These are phyloP conservation scores for Lytechinus pictus DNA, from an alignment of 35 echinoderm and acorn worm species.

Conservation along the genomic window DNA sequence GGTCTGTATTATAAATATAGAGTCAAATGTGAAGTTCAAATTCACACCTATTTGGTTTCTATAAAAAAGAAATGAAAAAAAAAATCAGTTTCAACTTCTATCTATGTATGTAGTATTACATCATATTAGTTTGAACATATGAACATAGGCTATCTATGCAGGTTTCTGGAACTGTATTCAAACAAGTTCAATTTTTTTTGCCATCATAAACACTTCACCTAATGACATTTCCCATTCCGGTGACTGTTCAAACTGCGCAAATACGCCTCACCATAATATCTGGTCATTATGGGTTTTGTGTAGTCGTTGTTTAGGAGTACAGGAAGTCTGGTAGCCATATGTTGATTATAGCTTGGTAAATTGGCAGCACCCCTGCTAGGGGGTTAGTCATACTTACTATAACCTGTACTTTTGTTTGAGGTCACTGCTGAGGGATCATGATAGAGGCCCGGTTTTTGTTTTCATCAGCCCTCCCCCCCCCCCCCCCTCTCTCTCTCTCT, in stretches of 20 bases:
- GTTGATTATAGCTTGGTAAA: not conserved
- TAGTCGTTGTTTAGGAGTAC: not conserved
- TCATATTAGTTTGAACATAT: no score
- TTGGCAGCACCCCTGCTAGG: not conserved
- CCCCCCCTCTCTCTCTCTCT: no score
- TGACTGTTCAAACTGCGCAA: not conserved
- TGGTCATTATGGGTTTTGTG: not conserved
- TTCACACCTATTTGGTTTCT: no score
- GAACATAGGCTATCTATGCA: no score
- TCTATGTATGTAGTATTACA: no score
- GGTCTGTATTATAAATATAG: no score
- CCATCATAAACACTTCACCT: not conserved
- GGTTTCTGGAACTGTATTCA: no score
- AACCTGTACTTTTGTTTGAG: not conserved
- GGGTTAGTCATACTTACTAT: not conserved
- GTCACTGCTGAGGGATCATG: not conserved
- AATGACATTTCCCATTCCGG: not conserved
- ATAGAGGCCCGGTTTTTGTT: no score
- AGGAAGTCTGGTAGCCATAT: not conserved
- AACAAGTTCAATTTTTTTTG: not conserved
- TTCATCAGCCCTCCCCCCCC: no score
- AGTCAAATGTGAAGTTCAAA: no score
- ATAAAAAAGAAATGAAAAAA: no score
- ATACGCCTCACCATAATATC: not conserved
- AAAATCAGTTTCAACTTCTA: no score